Conservation (phyloP, 2,113 vertebrate species). For the Meleagris gallopavo region DNA sequence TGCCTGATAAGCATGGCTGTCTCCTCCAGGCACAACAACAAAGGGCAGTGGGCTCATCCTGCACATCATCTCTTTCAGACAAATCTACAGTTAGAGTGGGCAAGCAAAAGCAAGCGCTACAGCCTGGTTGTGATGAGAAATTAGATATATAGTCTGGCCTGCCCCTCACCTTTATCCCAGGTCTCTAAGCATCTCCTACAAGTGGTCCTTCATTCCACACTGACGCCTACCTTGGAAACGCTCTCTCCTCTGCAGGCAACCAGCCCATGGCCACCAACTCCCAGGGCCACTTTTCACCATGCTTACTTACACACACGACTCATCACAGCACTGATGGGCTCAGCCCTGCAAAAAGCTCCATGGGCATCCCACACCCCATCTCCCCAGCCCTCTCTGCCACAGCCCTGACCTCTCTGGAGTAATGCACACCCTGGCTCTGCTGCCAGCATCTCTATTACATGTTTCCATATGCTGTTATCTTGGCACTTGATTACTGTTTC, state of each 20-base stretch:
- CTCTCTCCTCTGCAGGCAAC: background rate
- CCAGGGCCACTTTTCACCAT: background rate
- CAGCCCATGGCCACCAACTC: background rate
- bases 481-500: background rate
- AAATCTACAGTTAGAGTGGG: background rate
- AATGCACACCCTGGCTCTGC: fast-evolving
- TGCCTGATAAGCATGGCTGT: background rate
- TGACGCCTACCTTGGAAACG: background rate
- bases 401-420: background rate
- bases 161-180: background rate
- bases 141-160: background rate
- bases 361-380: background rate
- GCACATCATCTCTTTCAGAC: background rate
- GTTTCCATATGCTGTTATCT: background rate
- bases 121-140: background rate
- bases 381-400: background rate
- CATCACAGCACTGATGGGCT: background rate
- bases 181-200: background rate
- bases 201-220: background rate
- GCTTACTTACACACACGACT: background rate
- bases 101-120: background rate
- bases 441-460: background rate
- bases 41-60: background rate
- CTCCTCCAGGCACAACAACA: background rate
- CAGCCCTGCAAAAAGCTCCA: background rate